Evolutionary conservation across 53 echinoderm and acorn worm species (phyloP), one percentile per base, ranked within the genome.

Genomic region (Astropecten irregularis): DNA sequence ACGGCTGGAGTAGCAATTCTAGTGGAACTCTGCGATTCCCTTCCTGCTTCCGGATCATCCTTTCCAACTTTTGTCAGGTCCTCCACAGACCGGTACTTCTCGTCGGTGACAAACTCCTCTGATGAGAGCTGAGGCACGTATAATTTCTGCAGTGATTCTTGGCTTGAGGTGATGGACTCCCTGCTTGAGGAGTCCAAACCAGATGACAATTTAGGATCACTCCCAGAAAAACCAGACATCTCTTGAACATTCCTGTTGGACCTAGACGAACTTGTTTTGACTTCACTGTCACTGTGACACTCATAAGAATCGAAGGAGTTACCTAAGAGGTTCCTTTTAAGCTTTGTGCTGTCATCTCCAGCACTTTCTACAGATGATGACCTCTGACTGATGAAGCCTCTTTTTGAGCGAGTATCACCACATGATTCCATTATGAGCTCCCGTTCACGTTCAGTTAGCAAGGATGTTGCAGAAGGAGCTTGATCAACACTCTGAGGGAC

Each of bases 241-340:
- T 69, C 71, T 6, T 63, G 49, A 13, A 64, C 48, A 13, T 66
- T 49, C 31, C 68, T 84, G 57, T 73, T 87, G 53, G 66, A 33
- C 49, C 81, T 48, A 16, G 82, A 68, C 25, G 60, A 66, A 19
- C 76, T 66, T 23, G 54, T 42, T 66, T 90, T 88, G 27, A 96
- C 63, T 77, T 96, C 97, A 85, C 97, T 96, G 56, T 96, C 97
- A 56, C 97, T 96, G 4, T 92, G 88, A 59, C 92, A 94, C 25
- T 89, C 89, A 69, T 87, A 77, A 16, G 68, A 47, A 25, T 84
- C 84, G 32, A 84, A 71, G 0, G 70, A 70, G 36, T 36, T 66
- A 40, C 74, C 35, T 57, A 56, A 2, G 23, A 74, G 55, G 14
- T 39, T 55, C 40, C 40, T 23, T 14, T 36, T 23, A n/a, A n/a